These are phyloP conservation scores for Drosophila affinis DNA, from an alignment of 2,888 invertebrate genomes.

Conservation along the genomic window DNA sequence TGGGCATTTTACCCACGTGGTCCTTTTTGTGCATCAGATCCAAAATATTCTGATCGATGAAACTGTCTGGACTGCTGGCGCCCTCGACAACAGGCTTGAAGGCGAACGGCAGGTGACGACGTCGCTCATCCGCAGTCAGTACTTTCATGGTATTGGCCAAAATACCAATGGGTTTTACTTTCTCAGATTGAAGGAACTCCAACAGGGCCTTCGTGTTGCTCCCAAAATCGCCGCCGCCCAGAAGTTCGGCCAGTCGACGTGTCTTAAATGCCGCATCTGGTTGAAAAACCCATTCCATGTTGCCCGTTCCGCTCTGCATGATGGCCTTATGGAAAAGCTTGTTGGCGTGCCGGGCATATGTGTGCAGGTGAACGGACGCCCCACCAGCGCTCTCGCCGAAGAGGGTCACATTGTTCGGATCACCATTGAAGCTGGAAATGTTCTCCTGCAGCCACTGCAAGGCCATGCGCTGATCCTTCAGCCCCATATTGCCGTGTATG, in stretches of 20 bases:
- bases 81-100: slow-evolving; percentile 81
- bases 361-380: slow-evolving; percentile 79
- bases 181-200: slow-evolving; percentile 67
- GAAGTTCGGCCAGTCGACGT: slow-evolving; percentile 67
- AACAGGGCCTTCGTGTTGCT: slow-evolving; percentile 54
- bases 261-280: slow-evolving; percentile 63
- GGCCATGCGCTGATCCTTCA: slow-evolving; percentile 84
- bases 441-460: slow-evolving; percentile 84
- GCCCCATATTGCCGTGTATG: slow-evolving; percentile 81
- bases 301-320: slow-evolving; percentile 81
- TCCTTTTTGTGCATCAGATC: slow-evolving; percentile 83
- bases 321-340: slow-evolving; percentile 82
- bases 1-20: slow-evolving; percentile 84
- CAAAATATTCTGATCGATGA: slow-evolving; percentile 84
- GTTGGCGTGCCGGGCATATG: slow-evolving; percentile 74
- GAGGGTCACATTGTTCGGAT: slow-evolving; percentile 82
- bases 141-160: slow-evolving; percentile 53
- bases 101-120: slow-evolving; percentile 74
- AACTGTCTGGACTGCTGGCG: slow-evolving; percentile 68
- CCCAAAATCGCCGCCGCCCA: slow-evolving; percentile 61
- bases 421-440: slow-evolving; percentile 84
- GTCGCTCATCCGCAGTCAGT: slow-evolving; percentile 75
- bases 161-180: slow-evolving; percentile 57
- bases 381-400: slow-evolving; percentile 83
- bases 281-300: slow-evolving; percentile 82